Percentiles rank a stretch among this genome's conserved stretches.
phyloP scores from a whole-genome alignment of 2,888 invertebrate species.

The Acleris literana region DNA sequence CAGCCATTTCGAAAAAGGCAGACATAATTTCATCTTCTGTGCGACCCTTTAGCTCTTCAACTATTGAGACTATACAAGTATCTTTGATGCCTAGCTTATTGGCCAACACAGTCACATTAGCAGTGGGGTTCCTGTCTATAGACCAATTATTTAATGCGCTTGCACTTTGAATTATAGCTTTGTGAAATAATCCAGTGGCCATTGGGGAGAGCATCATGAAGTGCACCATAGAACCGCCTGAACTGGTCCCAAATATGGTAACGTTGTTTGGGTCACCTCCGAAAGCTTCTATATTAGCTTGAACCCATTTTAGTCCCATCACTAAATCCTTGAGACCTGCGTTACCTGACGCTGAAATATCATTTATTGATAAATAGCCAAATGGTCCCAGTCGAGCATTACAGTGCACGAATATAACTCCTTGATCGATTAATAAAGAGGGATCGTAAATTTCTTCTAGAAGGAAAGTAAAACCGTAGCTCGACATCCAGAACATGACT shows the following conservation, averaged over 20 bases:
- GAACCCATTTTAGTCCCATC: constrained; percentile 74
- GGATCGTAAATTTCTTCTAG: constrained; percentile 65
- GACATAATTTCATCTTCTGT: constrained; percentile 58
- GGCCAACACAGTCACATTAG: constrained; percentile 58
- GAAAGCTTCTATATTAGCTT: constrained; percentile 68
- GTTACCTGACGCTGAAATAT: constrained; percentile 74
- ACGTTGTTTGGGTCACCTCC: constrained; percentile 77
- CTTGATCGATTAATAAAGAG: constrained; percentile 60
- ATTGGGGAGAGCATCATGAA: constrained; percentile 77
- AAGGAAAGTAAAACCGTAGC: constrained; percentile 58
- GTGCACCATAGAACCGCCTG: constrained; percentile 76
- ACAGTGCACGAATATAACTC: constrained; percentile 70
- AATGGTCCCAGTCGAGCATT: constrained; percentile 75
- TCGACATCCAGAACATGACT: constrained; percentile 80
- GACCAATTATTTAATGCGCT: constrained; percentile 74
- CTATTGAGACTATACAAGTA: constrained; percentile 57
- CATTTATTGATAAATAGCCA: constrained; percentile 74
- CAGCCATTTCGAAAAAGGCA: constrained; percentile 47
- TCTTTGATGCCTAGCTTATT: constrained; percentile 59
- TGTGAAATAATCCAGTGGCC: constrained; percentile 75
- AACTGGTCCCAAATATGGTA: constrained; percentile 75
- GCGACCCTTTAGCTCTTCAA: constrained; percentile 60
- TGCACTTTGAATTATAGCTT: constrained; percentile 74
- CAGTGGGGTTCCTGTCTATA: constrained; percentile 63
- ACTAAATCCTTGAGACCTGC: constrained; percentile 75